These are phyloP conservation scores for Cottus gobio DNA, from an alignment of 2,113 vertebrate genomes.

Conservation along the genomic window DNA sequence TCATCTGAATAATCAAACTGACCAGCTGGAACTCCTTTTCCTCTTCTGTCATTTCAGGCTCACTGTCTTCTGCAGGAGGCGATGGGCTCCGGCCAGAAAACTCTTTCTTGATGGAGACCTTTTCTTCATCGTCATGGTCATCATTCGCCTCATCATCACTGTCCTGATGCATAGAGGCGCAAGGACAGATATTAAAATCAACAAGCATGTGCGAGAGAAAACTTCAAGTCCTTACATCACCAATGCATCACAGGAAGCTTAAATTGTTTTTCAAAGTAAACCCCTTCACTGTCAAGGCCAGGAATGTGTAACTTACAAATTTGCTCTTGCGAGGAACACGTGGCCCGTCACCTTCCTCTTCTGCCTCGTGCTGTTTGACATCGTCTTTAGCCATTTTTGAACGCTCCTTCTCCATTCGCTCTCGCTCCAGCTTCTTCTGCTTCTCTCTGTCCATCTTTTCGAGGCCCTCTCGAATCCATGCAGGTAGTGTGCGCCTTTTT, in stretches of 20 bases:
- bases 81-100: conserved; percentile 89
- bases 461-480: conserved; percentile 98
- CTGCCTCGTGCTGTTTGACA: conserved; percentile 83
- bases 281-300: not conserved
- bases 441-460: conserved; percentile 99
- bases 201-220: not conserved
- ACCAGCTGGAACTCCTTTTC: conserved; percentile 98
- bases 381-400: conserved; percentile 92
- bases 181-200: not conserved
- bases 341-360: conserved; percentile 88
- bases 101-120: conserved; percentile 83
- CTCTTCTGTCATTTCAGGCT: conserved; percentile 98
- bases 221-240: not conserved
- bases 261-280: not conserved
- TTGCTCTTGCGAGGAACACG: conserved; percentile 96
- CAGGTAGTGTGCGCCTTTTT: conserved; percentile 95
- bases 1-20: conserved; percentile 43
- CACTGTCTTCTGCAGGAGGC: conserved; percentile 93
- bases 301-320: conserved; percentile 89
- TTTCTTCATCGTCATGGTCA: conserved; percentile 85
- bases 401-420: conserved; percentile 95
- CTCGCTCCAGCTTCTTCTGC: conserved; percentile 95
- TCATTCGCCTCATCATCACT: conserved; percentile 90
- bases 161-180: conserved; percentile 82
- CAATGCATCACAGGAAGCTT: not conserved